Evolutionary conservation across 2,113 vertebrate species (phyloP), one percentile per base, ranked within the genome.

Genomic region (Dicrurus megarhynchus): DNA sequence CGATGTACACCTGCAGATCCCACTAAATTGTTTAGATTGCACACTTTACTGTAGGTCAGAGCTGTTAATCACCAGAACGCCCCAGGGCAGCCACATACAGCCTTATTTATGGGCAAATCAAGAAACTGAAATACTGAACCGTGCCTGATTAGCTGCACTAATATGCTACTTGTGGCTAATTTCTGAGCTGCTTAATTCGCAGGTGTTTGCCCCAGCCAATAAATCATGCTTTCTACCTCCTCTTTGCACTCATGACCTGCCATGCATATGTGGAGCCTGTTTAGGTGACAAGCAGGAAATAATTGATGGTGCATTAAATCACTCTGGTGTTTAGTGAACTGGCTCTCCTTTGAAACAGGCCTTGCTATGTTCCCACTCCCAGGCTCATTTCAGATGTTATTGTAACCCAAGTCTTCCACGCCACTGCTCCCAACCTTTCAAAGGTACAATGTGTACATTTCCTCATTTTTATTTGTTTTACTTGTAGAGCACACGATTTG

Each of bases 161-260:
- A 99, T 99, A 98, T 99, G 99, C 99, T 99, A 99, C 99, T 99
- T 99, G 99, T 99, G 99, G 99, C 99, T 99, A 99, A 99, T 99
- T 99, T 99, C 98, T 98, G 98, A 98, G 98, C 98, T 90, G 97
- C 98, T 98, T 98, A 98, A 98, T 98, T 99, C 98, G 98, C 99
- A 99, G 99, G 99, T 99, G 99, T 99, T 98, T 98, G 98, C 98
- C 98, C 97, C 94, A 87, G 74, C 96, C 97, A 97, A 98, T 99
- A 99, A 99, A 99, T 99, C 99, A 98, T 91, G 94, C 96, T 89
- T 91, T 95, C 97, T 86, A 76, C 96, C 97, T 97, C 95, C 97
- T 93, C 95, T 96, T 87, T 96, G 95, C 93, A 93, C 97, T 93
- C 92, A 41, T 60, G 70, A 97, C 98, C 97, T 96, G 76, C 98